These are phyloP conservation scores for Drosophila hamatofila DNA, from an alignment of 2,888 invertebrate genomes.

Conservation along the genomic window DNA sequence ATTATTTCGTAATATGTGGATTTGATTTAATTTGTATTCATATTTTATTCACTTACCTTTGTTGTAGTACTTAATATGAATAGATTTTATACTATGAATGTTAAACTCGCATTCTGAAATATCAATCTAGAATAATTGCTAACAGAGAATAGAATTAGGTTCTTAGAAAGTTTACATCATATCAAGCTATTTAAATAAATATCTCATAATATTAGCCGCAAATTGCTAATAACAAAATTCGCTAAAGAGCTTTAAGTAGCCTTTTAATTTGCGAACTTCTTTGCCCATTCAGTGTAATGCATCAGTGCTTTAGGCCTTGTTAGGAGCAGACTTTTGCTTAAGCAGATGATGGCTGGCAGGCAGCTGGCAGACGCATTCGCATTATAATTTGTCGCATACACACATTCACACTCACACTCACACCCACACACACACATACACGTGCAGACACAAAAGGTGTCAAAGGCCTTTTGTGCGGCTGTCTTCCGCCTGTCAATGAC, in stretches of 20 bases:
- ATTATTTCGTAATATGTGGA: too few relatives aligned
- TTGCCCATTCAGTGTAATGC: conserved; percentile 48
- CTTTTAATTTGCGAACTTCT: conserved; percentile 34
- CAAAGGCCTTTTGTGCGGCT: conserved; percentile 73
- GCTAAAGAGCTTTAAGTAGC: conserved; percentile 4
- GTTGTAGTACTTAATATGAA: too few relatives aligned
- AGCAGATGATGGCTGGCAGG: conserved; percentile 34
- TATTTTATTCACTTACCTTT: too few relatives aligned
- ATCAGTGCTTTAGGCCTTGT: conserved; percentile 42
- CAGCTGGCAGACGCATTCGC: conserved; percentile 53
- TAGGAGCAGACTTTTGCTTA: conserved; percentile 40
- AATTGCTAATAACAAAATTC: not conserved
- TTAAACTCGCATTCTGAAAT: too few relatives aligned
- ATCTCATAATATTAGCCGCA: not conserved
- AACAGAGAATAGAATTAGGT: too few relatives aligned
- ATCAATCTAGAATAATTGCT: too few relatives aligned
- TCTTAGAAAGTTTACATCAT: too few relatives aligned
- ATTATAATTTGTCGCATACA: conserved; percentile 61
- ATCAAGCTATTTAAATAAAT: not conserved
- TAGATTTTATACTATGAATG: too few relatives aligned
- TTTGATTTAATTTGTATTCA: too few relatives aligned
- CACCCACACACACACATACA: not conserved
- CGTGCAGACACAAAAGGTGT: conserved; percentile 62
- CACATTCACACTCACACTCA: not conserved
- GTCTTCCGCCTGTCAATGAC: conserved; percentile 71